Base-by-base conservation (phyloP, 1,140 invertebrate species). In the Diorhabda sublineata region DNA sequence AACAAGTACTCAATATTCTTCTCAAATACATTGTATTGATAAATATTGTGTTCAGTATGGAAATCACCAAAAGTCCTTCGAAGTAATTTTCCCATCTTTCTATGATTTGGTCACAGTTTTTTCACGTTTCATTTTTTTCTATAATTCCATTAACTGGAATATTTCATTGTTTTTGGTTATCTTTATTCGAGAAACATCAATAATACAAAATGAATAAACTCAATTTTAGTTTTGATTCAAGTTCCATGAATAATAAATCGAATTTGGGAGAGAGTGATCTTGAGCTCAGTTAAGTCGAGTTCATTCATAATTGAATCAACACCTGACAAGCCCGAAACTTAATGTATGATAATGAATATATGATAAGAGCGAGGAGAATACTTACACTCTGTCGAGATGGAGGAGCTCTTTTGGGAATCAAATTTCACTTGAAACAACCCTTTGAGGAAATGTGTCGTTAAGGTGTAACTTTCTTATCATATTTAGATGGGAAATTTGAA, bases 321-420 rank as follows among this genome's bases (percentile, higher is more conserved):
- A 66, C 70, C 69, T 71, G 69, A 66, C 56, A 69, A 63, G 61
- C 43, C 61, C 65, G 60, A 63, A 74, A 74, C 73, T 74, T 74
- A 74, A 74, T 74, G 73, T 71, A 68, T 70, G 74, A 76, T 76
- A 76, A 76, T 76, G 73, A 76, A 76, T 76, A 76, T 76, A 76
- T 76, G 73, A 76, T 75, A 73, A 75, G 75, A 74, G 75, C 69
- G 71, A 62, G 68, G 62, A 69, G 64, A 71, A 70, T 11, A 44
- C 45, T 42, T 45, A 26, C 45, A 56, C 56, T 42, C 41, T 9
- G 63, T 45, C 9, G 45, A n/a, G 41, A 26, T n/a, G 43, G 44
- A 62, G n/a, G 61, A 69, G 73, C 74, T 73, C 72, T 75, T 76
- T 72, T 70, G 73, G 76, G 76, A 74, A 69, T 74, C 61, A 72